A percentile compares a stretch with the other conserved stretches of the same genome.
Evolutionary conservation across 2,113 vertebrate genomes (phyloP).

Genomic region (Mustela nigripes): DNA sequence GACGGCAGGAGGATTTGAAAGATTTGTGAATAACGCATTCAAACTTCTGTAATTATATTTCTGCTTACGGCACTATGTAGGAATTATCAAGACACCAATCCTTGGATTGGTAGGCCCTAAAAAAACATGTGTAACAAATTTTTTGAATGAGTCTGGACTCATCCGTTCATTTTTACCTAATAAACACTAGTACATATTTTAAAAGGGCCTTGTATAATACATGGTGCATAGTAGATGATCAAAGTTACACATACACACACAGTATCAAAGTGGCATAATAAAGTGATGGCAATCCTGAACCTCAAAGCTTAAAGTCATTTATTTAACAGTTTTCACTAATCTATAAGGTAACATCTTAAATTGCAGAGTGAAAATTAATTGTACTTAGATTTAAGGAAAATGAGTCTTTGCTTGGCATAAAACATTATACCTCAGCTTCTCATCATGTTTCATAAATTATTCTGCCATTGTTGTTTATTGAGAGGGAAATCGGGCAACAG

Average conservation of each 20-base stretch:
- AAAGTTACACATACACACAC: slow-evolving; percentile 8
- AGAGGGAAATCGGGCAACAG: background rate
- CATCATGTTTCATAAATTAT: background rate
- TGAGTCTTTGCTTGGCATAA: background rate
- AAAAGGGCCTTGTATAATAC: background rate
- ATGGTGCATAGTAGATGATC: background rate
- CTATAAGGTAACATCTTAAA: background rate
- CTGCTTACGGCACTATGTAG: background rate
- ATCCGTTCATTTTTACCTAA: background rate
- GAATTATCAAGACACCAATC: background rate
- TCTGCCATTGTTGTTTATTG: background rate
- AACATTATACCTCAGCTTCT: background rate
- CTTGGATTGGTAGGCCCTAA: background rate
- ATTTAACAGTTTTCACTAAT: slow-evolving; percentile 32
- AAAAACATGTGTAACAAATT: background rate
- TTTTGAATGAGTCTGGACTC: background rate
- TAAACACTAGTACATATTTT: background rate
- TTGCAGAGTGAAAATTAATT: background rate
- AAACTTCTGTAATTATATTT: background rate
- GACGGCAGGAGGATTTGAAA: background rate
- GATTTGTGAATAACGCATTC: background rate
- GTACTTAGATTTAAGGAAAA: slow-evolving; percentile 26
- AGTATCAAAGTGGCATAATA: background rate
- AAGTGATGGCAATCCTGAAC: background rate
- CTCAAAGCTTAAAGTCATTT: background rate